Evolutionary conservation across 2,113 vertebrate genomes (phyloP), one percentile per base, ranked within the genome.

Genomic region (Elaphurus davidianus): DNA sequence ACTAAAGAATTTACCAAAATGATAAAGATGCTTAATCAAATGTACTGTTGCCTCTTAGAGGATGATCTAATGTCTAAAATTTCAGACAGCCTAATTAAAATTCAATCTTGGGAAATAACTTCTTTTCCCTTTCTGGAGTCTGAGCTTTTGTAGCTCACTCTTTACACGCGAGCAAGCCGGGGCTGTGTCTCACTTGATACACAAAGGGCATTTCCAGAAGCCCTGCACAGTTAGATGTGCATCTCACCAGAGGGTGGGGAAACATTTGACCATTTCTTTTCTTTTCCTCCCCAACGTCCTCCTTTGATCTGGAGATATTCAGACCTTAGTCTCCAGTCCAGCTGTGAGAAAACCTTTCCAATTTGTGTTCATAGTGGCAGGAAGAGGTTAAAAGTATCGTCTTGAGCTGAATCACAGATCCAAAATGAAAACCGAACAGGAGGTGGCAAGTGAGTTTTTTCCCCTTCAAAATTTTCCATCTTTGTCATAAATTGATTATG

Each of bases 21-120:
- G 60, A 62, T 57, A 28, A 95, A 54, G 36, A 89, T 40, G 7
- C 52, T 95, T 91, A 19, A 88, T 81, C 54, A 54, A 79, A 74
- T 71, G 60, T 28, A 45, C 33, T 15, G 27, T 28, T 79, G 62
- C 60, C 57, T 71, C 84, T 87, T 59, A 19, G 50, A 79, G 59
- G 86, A 12, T 94, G 92, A 94, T 60, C 95, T 86, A 67, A 96
- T 45, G 78, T 91, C 94, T 95, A 55, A 50, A 90, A 67, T 60
- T n/a, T 90, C 67, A 82, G 90, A 93, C 45, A 43, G 5, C 0
- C 0, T 76, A 25, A 91, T 95, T 95, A 57, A 84, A 91, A 95
- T 91, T 96, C 82, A 60, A 30, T 92, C 92, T 36, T 50, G 19
- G 87, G 5, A 19, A 91, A 40, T 84, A 79, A 28, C 12, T 50